Base-by-base conservation (phyloP, 2,113 vertebrate genomes). In the Dipodomys merriami region DNA sequence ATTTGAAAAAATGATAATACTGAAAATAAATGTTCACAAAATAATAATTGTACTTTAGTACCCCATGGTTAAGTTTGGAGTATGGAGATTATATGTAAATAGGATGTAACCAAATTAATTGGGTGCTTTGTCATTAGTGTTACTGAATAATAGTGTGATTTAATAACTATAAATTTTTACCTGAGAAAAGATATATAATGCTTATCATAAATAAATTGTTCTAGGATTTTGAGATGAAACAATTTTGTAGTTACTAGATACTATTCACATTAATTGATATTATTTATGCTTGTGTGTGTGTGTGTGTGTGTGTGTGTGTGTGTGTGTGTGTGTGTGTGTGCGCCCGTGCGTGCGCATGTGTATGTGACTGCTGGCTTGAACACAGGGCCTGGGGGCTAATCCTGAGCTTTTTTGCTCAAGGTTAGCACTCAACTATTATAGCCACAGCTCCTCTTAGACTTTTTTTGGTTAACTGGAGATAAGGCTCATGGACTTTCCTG, bases 171-270 rank as follows among this genome's bases (percentile, higher is more conserved):
- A 77, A 12, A 65, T 87, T 91, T 93, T 94, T 77, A 79, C 78
- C 20, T 62, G 46, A 49, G 46, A 88, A 94, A 68, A 29, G 20
- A 74, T 82, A 33, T 84, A 64, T 76, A 90, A n/a, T 76, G 23
- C 9, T 35, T 86, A 10, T 78, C 57, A 91, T 90, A 29, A 16
- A 39, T 90, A 88, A 94, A 86, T 79, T 60, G 81, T 60, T 88
- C 30, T 86, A 89, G 64, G 89, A 90, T 84, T 95, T 92, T 78
- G 30, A 92, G 30, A 69, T 89, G 68, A 93, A 94, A 93, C 15
- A 91, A 78, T 68, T 78, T 7, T 60, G 13, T 88, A 9, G 46
- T 83, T 96, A 49, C 80, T 96, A 64, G 72, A 93, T 85, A 69
- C 33, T 93, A 20, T 93, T 95, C 15, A 74, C 7, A 6, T 90